Percentiles rank a stretch among this genome's conserved stretches.
phyloP scores from a whole-genome alignment of 1,140 invertebrate species.

The Alviniconcha marisindica region DNA sequence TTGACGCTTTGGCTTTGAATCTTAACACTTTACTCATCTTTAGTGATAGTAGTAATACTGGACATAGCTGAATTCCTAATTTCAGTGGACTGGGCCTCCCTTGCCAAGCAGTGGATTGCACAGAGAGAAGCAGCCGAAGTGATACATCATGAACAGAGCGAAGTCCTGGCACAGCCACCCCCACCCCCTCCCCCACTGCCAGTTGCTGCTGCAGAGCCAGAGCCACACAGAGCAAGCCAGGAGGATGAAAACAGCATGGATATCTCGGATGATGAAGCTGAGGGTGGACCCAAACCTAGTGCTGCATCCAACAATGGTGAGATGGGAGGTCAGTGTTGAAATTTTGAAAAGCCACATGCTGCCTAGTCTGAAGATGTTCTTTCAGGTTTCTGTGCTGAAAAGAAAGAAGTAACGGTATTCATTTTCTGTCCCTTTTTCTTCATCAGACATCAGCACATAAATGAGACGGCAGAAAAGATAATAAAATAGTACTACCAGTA shows the following conservation, averaged over 20 bases:
- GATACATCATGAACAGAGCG: conserved; percentile 19
- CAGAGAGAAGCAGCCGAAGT: conserved; percentile 82
- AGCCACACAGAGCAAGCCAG: conserved; percentile 1
- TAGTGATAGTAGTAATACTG: no score
- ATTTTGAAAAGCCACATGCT: no score
- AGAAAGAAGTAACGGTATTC: no score
- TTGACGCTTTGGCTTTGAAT: no score
- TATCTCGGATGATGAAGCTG: conserved; percentile 55
- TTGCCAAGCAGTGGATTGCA: conserved; percentile 99
- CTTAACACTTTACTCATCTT: no score
- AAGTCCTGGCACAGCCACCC: conserved; percentile 34
- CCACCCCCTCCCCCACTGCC: conserved; percentile 44
- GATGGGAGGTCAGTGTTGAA: no score
- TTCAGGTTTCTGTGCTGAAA: no score
- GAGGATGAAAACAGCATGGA: conserved; percentile 59
- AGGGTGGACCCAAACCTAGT: background rate
- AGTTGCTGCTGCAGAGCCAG: background rate
- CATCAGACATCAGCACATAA: no score
- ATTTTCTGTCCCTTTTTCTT: no score
- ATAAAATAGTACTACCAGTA: no score
- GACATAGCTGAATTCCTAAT: conserved; percentile 45
- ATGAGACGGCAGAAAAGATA: no score
- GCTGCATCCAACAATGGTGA: background rate
- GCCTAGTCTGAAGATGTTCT: no score
- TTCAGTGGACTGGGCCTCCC: conserved; percentile 93